Base-by-base conservation (phyloP, 2,113 vertebrate genomes). In the Engraulis encrasicolus region DNA sequence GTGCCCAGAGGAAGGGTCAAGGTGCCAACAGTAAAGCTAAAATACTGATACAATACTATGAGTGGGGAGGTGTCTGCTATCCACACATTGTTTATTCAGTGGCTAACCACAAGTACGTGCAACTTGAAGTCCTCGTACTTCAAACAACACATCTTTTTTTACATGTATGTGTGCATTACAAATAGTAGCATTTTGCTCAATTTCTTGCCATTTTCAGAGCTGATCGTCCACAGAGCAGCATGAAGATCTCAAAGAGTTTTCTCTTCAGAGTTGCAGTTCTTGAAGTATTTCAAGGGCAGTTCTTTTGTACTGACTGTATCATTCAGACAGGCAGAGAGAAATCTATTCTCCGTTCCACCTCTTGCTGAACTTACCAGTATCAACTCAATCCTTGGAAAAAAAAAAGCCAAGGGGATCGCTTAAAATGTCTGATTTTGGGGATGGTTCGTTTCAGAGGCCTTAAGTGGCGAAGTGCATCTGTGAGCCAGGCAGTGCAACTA, bases 31-130 rank as follows among this genome's bases (percentile, higher is more conserved):
- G 31, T 74, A 31, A 34, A 74, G 66, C 23, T 34, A 74, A 9
- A 74, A 74, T 74, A 74, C 66, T 74, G 66, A 74, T 74, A 74
- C 66, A 36, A 74, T 74, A 36, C 66, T 74, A 74, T 74, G 66
- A 36, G 66, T 74, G 66, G 34, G 34, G 31, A 74, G 14, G 66
- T 74, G 27, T 74, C 61, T 31, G 9, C 27, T 71, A 71, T 71
- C 66, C 31, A 74, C 58, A 66, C n/a, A n/a, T n/a, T 31, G 27
- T 34, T 74, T 74, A n/a, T 14, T 74, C 40, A 74, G 66, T 74
- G 66, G 31, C 66, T 74, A 74, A 74, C 27, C 66, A 34, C 31
- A 74, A 71, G 61, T 14, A 71, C 34, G 31, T 14, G 27, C 34
- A 31, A 34, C 27, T 71, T 34, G 34, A 71, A 71, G 27, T 12